Percentiles rank a stretch among this genome's conserved stretches.
Evolutionary conservation across 2,797 vertebrate species (phyloP).

Genomic region (Hafferia zeledoni): DNA sequence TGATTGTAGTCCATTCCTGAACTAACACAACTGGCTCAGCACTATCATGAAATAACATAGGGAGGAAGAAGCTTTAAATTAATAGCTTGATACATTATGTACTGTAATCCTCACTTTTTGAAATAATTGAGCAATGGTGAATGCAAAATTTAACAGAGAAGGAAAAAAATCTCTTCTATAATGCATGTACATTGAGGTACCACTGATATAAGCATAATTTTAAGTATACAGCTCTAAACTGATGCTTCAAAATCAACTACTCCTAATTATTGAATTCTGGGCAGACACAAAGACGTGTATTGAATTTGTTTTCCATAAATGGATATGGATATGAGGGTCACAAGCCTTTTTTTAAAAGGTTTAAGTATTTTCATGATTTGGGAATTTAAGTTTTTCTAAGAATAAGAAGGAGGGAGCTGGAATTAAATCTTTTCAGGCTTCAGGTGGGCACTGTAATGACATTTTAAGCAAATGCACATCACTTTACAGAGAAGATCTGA

Average conservation of each 20-base stretch:
- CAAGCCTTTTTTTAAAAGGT: not conserved
- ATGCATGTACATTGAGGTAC: not conserved
- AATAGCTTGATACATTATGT: not conserved
- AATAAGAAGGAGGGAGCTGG: not conserved
- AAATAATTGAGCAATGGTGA: not conserved
- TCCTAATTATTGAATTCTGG: not conserved
- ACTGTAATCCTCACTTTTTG: not conserved
- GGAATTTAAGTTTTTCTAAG: not conserved
- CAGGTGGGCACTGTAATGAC: fast-evolving
- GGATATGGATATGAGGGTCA: too few species aligned
- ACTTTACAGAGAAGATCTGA: not conserved
- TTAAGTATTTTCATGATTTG: not conserved
- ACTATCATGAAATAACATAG: not conserved
- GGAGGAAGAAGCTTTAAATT: not conserved
- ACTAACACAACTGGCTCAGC: not conserved
- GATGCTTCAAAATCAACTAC: not conserved
- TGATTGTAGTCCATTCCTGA: not conserved
- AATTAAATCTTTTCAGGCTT: not conserved
- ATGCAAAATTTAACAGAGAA: not conserved
- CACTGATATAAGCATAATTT: not conserved
- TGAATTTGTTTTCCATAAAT: not conserved
- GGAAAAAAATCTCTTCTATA: not conserved
- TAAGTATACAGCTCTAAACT: not conserved
- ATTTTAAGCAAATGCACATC: not conserved
- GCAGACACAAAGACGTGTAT: not conserved